These are phyloP conservation scores for Actinostola sp. DNA, from an alignment of 92 coral and sea anemone species.

Conservation along the genomic window DNA sequence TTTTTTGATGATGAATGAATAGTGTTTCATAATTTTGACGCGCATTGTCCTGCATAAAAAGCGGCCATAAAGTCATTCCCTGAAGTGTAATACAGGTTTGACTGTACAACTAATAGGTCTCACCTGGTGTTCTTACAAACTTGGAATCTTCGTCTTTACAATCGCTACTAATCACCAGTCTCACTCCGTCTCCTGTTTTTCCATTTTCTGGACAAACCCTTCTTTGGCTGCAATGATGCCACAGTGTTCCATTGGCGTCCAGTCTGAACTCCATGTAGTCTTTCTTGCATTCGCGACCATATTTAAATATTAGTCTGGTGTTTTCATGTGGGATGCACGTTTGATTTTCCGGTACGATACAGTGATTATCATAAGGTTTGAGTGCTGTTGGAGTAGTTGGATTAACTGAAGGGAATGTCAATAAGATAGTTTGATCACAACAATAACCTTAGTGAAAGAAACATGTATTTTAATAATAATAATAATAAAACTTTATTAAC, in stretches of 20 bases:
- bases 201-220: constrained; percentile 35
- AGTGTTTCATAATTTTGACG: too few relatives aligned
- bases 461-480: too few relatives aligned
- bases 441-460: too few relatives aligned
- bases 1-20: too few relatives aligned
- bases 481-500: too few relatives aligned
- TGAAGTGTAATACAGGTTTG: too few relatives aligned
- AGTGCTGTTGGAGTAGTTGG: constrained; percentile 45
- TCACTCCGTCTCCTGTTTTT: not conserved
- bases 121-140: constrained; percentile 44
- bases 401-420: constrained; percentile 9
- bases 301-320: constrained; percentile 29
- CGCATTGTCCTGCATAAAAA: too few relatives aligned
- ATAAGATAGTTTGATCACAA: too few relatives aligned
- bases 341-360: constrained; percentile 32
- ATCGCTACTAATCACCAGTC: constrained; percentile 15
- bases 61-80: too few relatives aligned
- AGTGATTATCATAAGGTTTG: constrained; percentile 33
- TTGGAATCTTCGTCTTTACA: constrained; percentile 39
- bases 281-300: constrained; percentile 32
- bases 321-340: constrained; percentile 32
- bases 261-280: constrained; percentile 36
- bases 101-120: too few relatives aligned
- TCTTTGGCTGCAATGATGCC: constrained; percentile 24
- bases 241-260: constrained; percentile 21